Conservation (phyloP, 2,797 vertebrate species). For the Luscinia megarhynchos region DNA sequence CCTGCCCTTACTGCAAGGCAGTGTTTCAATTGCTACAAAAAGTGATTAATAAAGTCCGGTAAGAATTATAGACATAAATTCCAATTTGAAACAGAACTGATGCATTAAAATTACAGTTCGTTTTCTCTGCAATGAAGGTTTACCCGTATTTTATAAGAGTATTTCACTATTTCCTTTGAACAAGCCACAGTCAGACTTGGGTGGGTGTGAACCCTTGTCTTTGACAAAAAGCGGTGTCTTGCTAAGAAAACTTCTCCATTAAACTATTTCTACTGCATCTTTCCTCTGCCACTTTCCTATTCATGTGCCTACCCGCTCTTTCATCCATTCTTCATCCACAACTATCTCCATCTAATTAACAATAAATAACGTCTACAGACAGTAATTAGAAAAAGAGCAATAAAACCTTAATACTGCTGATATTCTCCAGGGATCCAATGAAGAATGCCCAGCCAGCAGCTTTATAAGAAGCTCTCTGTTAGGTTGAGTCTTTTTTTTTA, state of each 20-base stretch:
- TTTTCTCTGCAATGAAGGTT: not conserved
- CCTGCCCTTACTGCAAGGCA: fast-evolving
- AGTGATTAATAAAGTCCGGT: not conserved
- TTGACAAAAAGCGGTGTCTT: not conserved
- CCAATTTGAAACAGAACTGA: not conserved
- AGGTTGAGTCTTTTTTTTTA: not conserved
- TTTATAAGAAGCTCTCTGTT: not conserved
- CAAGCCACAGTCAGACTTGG: fast-evolving
- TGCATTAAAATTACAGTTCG: not conserved
- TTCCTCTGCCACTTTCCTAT: not conserved
- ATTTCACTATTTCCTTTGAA: not conserved
- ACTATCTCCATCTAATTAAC: not conserved
- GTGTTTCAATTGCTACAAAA: not conserved
- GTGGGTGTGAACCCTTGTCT: not conserved
- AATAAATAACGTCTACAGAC: not conserved
- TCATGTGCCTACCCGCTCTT: fast-evolving
- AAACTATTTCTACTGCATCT: not conserved
- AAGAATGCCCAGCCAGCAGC: not conserved
- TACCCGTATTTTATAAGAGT: fast-evolving
- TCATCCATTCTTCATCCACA: not conserved
- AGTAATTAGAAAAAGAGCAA: not conserved
- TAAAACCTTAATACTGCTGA: not conserved
- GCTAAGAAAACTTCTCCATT: not conserved
- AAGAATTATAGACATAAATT: not conserved
- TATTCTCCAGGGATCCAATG: not conserved